A percentile compares a stretch with the other conserved stretches of the same genome.
Evolutionary conservation across 2,888 invertebrate species (phyloP).

Genomic region (Amphipyra tragopoginis): DNA sequence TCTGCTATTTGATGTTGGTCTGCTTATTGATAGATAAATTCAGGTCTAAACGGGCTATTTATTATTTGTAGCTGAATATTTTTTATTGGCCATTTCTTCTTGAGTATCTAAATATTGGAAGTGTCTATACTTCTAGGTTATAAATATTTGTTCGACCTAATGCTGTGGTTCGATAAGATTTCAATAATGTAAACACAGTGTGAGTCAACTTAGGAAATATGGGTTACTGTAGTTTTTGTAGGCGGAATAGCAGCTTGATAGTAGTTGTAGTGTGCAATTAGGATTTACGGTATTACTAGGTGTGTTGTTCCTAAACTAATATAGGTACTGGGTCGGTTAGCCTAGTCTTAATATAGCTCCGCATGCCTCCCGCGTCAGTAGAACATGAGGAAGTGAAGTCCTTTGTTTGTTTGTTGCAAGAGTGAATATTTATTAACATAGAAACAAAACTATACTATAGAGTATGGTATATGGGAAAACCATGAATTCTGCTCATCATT

Average conservation of each 20-base stretch:
- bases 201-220: slow-evolving; percentile 47
- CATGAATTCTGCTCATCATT: too few relatives aligned
- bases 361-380: slow-evolving; percentile 37
- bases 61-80: slow-evolving; percentile 34
- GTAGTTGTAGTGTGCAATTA: slow-evolving; percentile 36
- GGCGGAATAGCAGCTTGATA: slow-evolving; percentile 37
- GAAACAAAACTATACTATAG: not conserved
- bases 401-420: slow-evolving; percentile 23
- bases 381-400: slow-evolving; percentile 43
- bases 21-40: slow-evolving; percentile 41
- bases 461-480: too few relatives aligned
- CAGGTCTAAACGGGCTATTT: slow-evolving; percentile 31
- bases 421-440: slow-evolving; percentile 14
- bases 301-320: slow-evolving; percentile 34
- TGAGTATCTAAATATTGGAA: slow-evolving; percentile 41
- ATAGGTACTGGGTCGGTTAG: slow-evolving; percentile 23
- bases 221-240: slow-evolving; percentile 47
- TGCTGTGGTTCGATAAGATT: slow-evolving; percentile 46
- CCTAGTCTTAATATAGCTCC: slow-evolving; percentile 36
- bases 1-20: slow-evolving; percentile 40
- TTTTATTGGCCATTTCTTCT: slow-evolving; percentile 22
- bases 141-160: slow-evolving; percentile 50
- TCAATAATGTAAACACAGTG: slow-evolving; percentile 36
- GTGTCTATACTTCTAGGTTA: slow-evolving; percentile 43
- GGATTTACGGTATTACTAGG: slow-evolving; percentile 32